A percentile compares a stretch with the other conserved stretches of the same genome.
Conservation (phyloP, 2,888 invertebrate species). For the Morpho achilles region DNA sequence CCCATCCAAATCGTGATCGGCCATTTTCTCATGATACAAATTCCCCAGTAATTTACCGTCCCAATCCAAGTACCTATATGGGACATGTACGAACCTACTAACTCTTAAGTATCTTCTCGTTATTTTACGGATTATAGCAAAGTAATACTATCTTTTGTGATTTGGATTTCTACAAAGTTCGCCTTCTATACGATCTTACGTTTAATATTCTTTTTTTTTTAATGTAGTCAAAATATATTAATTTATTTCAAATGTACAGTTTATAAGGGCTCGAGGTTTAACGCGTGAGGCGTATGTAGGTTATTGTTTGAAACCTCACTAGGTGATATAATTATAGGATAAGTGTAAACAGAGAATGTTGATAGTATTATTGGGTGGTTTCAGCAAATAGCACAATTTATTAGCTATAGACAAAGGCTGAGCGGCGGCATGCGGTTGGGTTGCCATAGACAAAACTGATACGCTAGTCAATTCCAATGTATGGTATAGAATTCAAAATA, state of each 20-base stretch:
- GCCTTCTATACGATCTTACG: too few species aligned
- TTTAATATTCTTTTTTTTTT: neutral
- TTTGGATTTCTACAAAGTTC: too few species aligned
- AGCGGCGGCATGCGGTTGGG: constrained; percentile 39
- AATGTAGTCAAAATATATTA: neutral
- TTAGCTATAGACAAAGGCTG: constrained; percentile 60
- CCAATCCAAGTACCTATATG: too few species aligned
- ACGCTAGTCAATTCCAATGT: too few species aligned
- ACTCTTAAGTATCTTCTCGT: too few species aligned
- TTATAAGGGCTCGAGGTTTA: constrained; percentile 22
- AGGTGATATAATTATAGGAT: constrained; percentile 66
- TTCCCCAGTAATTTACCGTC: too few species aligned
- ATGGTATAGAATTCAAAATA: too few species aligned
- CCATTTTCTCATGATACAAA: too few species aligned
- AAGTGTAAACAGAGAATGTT: constrained; percentile 53
- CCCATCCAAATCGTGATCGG: too few species aligned
- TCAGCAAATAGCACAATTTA: constrained; percentile 69
- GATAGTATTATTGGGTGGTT: constrained; percentile 50
- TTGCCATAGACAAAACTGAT: constrained; percentile 12
- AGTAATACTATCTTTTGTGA: too few species aligned
- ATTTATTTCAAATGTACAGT: neutral
- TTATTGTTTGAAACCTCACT: constrained; percentile 75
- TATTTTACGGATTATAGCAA: too few species aligned
- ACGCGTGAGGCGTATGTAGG: constrained; percentile 64
- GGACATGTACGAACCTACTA: too few species aligned